phyloP scores from a whole-genome alignment of 2,888 invertebrate species.

The Patella ulyssiponensis region DNA sequence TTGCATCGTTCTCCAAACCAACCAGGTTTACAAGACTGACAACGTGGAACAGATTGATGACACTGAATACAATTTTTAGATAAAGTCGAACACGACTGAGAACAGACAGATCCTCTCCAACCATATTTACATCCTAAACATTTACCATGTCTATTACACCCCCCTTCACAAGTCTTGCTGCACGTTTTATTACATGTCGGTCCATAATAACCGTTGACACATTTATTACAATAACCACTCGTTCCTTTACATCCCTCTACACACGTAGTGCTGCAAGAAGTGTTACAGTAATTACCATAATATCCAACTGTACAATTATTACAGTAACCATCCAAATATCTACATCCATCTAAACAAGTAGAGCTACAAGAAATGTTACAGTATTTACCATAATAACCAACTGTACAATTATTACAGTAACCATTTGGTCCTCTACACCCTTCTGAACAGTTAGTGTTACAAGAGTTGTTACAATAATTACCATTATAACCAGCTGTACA shows the following conservation, averaged over 20 bases:
- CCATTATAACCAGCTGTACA: no score
- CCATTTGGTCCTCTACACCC: not conserved
- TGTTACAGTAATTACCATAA: no score
- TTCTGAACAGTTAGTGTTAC: not conserved
- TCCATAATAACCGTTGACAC: not conserved
- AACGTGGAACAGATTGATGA: no score
- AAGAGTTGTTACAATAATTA: no score
- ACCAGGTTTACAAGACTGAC: no score
- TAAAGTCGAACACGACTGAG: not conserved
- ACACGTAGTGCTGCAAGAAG: no score
- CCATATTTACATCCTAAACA: not conserved
- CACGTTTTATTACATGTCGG: not conserved
- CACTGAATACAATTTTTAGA: not conserved
- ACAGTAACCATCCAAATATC: slow-evolving; percentile 9
- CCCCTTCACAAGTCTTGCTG: not conserved
- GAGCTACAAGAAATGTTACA: slow-evolving; percentile 23
- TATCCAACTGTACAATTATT: no score
- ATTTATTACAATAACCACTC: slow-evolving; percentile 31
- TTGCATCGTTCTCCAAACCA: no score
- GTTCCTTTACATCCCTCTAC: no score
- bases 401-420: slow-evolving; percentile 31
- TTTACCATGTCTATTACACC: not conserved
- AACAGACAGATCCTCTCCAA: not conserved
- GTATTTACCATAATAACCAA: slow-evolving; percentile 30
- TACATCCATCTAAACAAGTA: slow-evolving; percentile 29